Evolutionary conservation across 2,113 vertebrate species (phyloP).

Genomic region (Eidolon helvum): DNA sequence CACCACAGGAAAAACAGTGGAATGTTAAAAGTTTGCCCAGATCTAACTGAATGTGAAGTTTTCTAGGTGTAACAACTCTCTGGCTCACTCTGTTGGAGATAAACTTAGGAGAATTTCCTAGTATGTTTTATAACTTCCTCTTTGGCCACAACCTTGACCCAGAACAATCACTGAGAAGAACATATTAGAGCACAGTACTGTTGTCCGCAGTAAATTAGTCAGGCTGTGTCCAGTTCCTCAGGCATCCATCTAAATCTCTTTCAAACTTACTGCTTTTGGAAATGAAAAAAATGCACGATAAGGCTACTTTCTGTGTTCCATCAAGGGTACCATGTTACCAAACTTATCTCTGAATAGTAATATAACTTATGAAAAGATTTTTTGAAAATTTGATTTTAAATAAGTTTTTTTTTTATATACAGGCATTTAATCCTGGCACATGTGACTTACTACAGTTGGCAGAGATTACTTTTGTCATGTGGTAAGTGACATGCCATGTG

Average conservation of each 20-base stretch:
- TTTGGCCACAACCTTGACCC: neutral
- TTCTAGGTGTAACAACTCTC: neutral
- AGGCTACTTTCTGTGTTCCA: neutral
- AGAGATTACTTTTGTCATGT: too few species aligned
- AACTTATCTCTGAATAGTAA: neutral
- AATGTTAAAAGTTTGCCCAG: neutral
- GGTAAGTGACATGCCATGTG: too few species aligned
- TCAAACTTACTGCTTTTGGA: neutral
- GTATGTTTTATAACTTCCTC: neutral
- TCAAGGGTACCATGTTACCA: neutral
- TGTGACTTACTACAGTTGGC: neutral
- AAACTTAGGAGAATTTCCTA: neutral
- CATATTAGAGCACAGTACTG: neutral
- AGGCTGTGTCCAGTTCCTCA: neutral
- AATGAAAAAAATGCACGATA: neutral
- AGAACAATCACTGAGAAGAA: neutral
- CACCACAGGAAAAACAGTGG: neutral
- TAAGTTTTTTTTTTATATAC: neutral
- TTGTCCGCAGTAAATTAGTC: neutral
- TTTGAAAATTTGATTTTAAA: neutral
- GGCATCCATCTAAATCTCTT: neutral
- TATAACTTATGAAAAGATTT: neutral
- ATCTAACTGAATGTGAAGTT: neutral
- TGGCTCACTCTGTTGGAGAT: neutral
- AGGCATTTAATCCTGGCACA: neutral